Conservation (phyloP, 2,888 invertebrate species). For the Brenthis hecate region DNA sequence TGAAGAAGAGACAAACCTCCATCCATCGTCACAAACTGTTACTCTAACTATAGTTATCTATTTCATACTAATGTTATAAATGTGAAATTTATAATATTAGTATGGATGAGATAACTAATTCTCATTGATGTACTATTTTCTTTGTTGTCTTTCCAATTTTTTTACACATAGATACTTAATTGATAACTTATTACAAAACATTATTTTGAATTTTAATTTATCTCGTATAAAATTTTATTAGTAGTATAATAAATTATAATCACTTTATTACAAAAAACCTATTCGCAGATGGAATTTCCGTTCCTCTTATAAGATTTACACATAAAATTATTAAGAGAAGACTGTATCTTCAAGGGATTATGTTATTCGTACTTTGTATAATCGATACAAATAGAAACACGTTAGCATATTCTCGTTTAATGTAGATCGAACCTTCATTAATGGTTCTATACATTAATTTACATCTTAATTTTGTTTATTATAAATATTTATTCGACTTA, state of each 20-base stretch:
- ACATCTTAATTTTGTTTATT: constrained; percentile 65
- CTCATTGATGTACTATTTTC: neutral
- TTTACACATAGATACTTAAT: neutral
- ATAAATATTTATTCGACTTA: constrained; percentile 65
- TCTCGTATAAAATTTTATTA: constrained; percentile 4
- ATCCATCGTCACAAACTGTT: too few species aligned
- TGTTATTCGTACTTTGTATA: constrained; percentile 37
- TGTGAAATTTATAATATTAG: too few species aligned
- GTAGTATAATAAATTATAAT: constrained; percentile 6
- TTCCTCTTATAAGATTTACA: constrained; percentile 11
- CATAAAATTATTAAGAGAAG: constrained; percentile 25
- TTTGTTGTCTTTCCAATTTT: neutral
- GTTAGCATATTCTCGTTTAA: constrained; percentile 48
- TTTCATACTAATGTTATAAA: too few species aligned
- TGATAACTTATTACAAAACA: neutral
- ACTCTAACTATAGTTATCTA: too few species aligned
- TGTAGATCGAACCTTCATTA: constrained; percentile 56
- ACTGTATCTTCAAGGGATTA: constrained; percentile 34
- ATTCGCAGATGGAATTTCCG: constrained; percentile 15
- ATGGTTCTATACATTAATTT: constrained; percentile 66
- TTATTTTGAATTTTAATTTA: neutral
- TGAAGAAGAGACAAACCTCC: too few species aligned
- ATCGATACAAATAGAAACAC: constrained; percentile 45
- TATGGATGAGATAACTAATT: neutral
- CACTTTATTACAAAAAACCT: neutral